A percentile compares a stretch with the other conserved stretches of the same genome.
Evolutionary conservation across 37 sponge, comb jelly and placozoan genomes (phyloP).

Genomic region (Agelas oroides): DNA sequence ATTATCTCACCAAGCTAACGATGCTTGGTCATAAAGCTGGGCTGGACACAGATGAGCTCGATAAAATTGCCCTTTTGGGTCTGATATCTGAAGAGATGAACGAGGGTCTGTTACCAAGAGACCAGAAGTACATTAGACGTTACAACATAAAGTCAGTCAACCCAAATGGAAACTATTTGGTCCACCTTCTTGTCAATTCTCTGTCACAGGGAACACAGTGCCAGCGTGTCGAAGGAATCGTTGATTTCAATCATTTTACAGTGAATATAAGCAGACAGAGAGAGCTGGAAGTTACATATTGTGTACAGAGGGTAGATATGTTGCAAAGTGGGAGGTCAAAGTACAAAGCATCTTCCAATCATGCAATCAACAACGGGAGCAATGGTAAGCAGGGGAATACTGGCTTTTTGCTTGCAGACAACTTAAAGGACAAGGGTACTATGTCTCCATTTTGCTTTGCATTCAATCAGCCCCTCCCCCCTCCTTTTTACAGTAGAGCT

Average conservation of each 20-base stretch:
- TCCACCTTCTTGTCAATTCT: not conserved
- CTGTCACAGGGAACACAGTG: not conserved
- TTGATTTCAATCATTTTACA: not conserved
- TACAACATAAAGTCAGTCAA: not conserved
- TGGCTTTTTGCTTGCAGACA: no score
- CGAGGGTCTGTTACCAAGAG: not conserved
- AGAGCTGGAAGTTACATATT: not conserved
- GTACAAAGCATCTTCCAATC: not conserved
- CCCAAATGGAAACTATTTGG: not conserved
- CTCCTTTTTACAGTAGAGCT: no score
- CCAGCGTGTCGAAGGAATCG: not conserved
- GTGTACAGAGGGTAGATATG: no score
- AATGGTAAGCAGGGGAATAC: slow-evolving; percentile 12
- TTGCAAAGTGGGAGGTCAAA: no score
- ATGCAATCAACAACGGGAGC: slow-evolving; percentile 41
- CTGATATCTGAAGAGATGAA: not conserved
- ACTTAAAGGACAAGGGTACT: no score
- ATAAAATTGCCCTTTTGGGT: not conserved
- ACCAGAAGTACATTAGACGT: not conserved
- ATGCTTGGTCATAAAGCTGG: not conserved
- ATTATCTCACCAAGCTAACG: not conserved
- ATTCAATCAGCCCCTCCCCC: no score
- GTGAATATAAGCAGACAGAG: not conserved
- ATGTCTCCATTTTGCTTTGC: no score
- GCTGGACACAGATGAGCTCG: not conserved